phyloP scores from a whole-genome alignment of 2,888 invertebrate genomes.

The Lucinisca nassula region DNA sequence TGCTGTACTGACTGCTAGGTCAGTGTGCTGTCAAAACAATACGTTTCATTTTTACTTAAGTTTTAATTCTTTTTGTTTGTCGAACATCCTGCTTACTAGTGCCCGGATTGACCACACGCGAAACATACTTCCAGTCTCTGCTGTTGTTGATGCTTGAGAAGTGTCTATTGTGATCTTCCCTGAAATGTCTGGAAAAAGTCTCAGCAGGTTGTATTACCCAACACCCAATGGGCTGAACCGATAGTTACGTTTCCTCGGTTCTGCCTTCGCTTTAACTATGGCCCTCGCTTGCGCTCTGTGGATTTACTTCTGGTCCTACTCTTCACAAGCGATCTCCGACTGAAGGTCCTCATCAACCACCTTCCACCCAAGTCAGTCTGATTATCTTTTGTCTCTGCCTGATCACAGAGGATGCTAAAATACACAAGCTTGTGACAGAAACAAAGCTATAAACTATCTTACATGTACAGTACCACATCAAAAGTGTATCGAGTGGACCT shows the following conservation, averaged over 20 bases:
- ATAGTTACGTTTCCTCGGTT: background rate
- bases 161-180: background rate
- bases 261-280: background rate
- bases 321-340: background rate
- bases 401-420: background rate
- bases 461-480: too few relatives aligned
- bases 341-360: background rate
- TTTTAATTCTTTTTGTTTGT: background rate
- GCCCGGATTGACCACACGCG: background rate
- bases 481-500: too few relatives aligned
- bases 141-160: background rate
- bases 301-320: background rate
- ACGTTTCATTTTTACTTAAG: background rate
- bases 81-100: background rate
- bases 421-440: too few relatives aligned
- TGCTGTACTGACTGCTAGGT: background rate
- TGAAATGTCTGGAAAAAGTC: background rate
- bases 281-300: constrained; percentile 1
- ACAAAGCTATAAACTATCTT: too few relatives aligned
- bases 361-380: background rate
- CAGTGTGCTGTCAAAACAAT: background rate
- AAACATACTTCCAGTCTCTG: background rate
- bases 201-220: background rate
- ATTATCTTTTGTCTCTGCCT: background rate
- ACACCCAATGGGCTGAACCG: background rate